Evolutionary conservation across 2,888 invertebrate species (phyloP), one percentile per base, ranked within the genome.

Genomic region (Sceliomorpha sp.): DNA sequence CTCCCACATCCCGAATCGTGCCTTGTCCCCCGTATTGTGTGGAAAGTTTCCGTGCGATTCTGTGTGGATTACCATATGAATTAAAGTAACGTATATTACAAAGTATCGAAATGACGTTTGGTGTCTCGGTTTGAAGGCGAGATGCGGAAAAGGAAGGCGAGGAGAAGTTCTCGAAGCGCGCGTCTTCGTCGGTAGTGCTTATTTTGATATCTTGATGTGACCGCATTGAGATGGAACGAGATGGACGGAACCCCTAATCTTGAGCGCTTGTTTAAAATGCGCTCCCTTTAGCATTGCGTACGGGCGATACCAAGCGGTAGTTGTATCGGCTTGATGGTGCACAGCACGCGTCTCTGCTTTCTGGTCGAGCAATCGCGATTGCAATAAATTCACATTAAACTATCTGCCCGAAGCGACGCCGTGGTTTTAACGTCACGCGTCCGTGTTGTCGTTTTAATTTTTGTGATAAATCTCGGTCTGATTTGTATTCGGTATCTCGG

Each of bases 11-110:
- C 50, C 32, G 26, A 31, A 53, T 50, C 44, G 48, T 55, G 34
- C 37, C 60, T 53, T 72, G 60, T 64, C 32, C 39, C 40, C 24
- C 12, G 55, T 78, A 86, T 87, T 86, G 87, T 85, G 77, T 78
- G 75, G 69, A 86, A 87, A 86, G 84, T 86, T 88, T 85, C 83
- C 79, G 79, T 70, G 73, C 78, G 78, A 78, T 77, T 77, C 76
- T 75, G 20, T 72, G 60, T 50, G 63, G 77, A 93, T 93, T 93
- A 93, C 92, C 93, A 93, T 94, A 93, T 93, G 93, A 93, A 93
- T 93, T 92, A 93, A 93, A 93, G 92, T 92, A 91, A 90, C 87
- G 91, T 93, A 48, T 59, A 53, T 42, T 53, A 67, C 20, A 53
- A 59, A 53, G 32, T 51, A 45, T 37, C 37, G 29, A 45, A 31